Percentiles rank a stretch among this genome's conserved stretches.
Conservation (phyloP, 2,888 invertebrate genomes). For the Euproctis similis region DNA sequence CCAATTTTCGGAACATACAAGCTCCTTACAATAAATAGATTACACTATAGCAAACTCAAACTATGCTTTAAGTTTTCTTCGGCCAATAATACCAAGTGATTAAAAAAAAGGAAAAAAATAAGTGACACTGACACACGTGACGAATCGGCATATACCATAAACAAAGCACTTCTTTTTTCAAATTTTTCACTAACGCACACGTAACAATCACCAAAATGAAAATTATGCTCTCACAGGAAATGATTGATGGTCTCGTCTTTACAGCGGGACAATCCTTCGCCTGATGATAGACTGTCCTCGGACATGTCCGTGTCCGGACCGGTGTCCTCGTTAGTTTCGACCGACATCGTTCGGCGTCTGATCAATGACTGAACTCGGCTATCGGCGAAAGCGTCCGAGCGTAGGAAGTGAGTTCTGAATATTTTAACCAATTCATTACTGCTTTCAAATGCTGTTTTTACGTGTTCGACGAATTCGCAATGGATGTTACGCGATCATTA, state of each 20-base stretch:
- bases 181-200: constrained; percentile 14
- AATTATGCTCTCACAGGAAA: constrained; percentile 42
- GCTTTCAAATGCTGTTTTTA: constrained; percentile 29
- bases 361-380: constrained; percentile 37
- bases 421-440: constrained; percentile 32
- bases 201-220: constrained; percentile 18
- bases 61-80: too few relatives aligned
- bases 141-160: constrained; percentile 13
- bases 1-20: too few relatives aligned
- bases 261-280: constrained; percentile 10
- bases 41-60: too few relatives aligned
- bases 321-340: constrained; percentile 25
- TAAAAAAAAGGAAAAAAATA: neutral
- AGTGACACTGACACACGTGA: constrained; percentile 9
- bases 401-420: constrained; percentile 34
- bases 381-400: constrained; percentile 27
- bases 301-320: constrained; percentile 36
- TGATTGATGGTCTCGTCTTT: constrained; percentile 27
- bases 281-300: constrained; percentile 52
- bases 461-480: constrained; percentile 17
- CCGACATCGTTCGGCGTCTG: constrained; percentile 37
- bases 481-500: constrained; percentile 13
- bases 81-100: too few relatives aligned
- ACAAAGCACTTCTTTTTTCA: too few relatives aligned
- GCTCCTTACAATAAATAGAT: too few relatives aligned